Evolutionary conservation across 2,888 invertebrate genomes (phyloP).

Genomic region (Philereme transversata): DNA sequence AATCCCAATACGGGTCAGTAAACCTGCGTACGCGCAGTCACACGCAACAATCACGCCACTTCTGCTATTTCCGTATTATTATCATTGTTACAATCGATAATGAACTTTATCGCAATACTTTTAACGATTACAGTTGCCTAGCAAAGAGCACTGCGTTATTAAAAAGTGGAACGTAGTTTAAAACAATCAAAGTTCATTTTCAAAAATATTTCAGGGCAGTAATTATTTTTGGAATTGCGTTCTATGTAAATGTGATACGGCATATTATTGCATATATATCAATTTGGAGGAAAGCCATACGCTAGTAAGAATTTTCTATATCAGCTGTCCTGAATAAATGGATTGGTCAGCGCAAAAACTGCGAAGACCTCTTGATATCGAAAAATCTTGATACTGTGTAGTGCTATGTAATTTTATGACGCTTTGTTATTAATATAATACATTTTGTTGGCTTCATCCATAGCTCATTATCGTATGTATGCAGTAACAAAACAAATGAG

Average conservation of each 20-base stretch:
- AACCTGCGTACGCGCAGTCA: conserved; percentile 58
- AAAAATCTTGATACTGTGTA: no score
- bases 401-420: not conserved
- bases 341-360: conserved; percentile 8
- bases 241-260: conserved; percentile 29
- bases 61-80: conserved; percentile 54
- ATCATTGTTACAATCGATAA: conserved; percentile 37
- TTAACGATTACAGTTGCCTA: conserved; percentile 4
- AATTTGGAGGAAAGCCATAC: conserved; percentile 55
- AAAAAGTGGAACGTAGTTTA: conserved; percentile 18
- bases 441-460: conserved; percentile 1
- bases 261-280: conserved; percentile 33
- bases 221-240: conserved; percentile 19
- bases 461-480: conserved; percentile 17
- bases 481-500: conserved; percentile 16
- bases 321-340: conserved; percentile 41
- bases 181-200: conserved; percentile 42
- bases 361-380: not conserved
- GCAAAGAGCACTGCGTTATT: not conserved
- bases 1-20: conserved; percentile 64
- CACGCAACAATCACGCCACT: conserved; percentile 74
- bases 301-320: conserved; percentile 35
- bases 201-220: conserved; percentile 20
- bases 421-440: not conserved
- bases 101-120: conserved; percentile 23